A percentile compares a stretch with the other conserved stretches of the same genome.
These are phyloP conservation scores for Nannoperca australis DNA, from an alignment of 2,797 vertebrate genomes.

Conservation along the genomic window DNA sequence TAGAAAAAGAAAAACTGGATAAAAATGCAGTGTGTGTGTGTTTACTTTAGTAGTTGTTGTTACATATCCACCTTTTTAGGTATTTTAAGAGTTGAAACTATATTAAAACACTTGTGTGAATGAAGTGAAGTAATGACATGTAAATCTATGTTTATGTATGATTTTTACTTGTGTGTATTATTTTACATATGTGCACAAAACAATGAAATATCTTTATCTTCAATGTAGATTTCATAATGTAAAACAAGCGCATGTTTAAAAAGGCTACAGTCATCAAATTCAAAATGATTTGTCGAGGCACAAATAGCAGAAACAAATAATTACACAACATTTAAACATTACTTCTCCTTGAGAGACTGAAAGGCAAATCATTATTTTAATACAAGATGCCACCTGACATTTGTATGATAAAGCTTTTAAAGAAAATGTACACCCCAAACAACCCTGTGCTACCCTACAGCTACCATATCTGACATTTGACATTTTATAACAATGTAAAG, in stretches of 20 bases:
- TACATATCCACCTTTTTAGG: neutral
- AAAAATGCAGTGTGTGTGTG: neutral
- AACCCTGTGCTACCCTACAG: neutral
- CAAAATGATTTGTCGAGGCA: neutral
- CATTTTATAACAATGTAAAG: neutral
- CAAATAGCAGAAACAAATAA: neutral
- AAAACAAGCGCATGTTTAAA: neutral
- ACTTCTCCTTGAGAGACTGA: neutral
- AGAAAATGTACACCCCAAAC: neutral
- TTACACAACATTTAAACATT: neutral
- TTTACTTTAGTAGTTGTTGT: neutral
- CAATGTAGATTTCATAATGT: neutral
- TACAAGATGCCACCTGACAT: neutral
- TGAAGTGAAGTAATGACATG: neutral
- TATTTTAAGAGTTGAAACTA: neutral
- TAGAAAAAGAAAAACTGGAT: neutral
- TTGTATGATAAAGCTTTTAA: neutral
- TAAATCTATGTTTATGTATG: neutral
- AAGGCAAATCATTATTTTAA: neutral
- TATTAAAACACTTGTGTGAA: neutral
- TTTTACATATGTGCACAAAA: neutral
- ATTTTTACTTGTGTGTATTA: neutral
- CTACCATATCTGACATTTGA: neutral
- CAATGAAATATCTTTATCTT: neutral
- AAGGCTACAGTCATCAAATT: no score